phyloP scores from a whole-genome alignment of 2,797 vertebrate genomes.

The Tapirus indicus region DNA sequence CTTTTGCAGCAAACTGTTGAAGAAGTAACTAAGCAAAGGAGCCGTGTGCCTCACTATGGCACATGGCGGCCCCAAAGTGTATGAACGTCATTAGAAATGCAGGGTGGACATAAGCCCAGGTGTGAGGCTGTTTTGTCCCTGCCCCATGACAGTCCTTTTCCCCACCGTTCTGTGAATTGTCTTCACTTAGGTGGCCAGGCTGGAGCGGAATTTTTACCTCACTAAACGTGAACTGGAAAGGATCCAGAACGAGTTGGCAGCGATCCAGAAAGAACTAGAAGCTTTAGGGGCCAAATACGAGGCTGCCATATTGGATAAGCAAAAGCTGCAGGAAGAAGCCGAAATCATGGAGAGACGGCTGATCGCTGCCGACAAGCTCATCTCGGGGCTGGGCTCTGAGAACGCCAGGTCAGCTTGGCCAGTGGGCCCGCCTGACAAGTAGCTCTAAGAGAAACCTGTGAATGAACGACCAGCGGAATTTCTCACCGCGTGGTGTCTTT shows the following conservation, averaged over 20 bases:
- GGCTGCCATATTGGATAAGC: conserved; percentile 93
- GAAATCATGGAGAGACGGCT: conserved; percentile 97
- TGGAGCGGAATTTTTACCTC: conserved; percentile 94
- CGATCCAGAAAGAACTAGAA: conserved; percentile 93
- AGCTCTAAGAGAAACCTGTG: fast-evolving
- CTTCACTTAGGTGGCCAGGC: conserved; percentile 92
- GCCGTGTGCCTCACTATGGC: fast-evolving
- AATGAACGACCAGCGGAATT: fast-evolving
- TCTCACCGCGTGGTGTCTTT: fast-evolving
- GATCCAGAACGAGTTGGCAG: conserved; percentile 93
- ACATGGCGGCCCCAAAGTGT: fast-evolving
- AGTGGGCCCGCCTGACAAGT: fast-evolving
- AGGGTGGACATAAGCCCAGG: not conserved
- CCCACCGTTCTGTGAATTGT: not conserved
- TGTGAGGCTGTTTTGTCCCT: fast-evolving
- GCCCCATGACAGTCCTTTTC: fast-evolving
- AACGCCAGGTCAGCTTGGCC: conserved; percentile 92
- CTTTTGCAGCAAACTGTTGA: not conserved
- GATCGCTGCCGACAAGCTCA: conserved; percentile 96
- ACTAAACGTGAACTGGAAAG: conserved; percentile 93
- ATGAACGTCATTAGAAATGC: fast-evolving
- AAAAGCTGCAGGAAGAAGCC: conserved; percentile 94
- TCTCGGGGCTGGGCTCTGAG: conserved; percentile 96
- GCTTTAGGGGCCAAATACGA: conserved; percentile 93
- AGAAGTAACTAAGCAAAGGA: not conserved